These are phyloP conservation scores for Drosophila birchii DNA, from an alignment of 2,888 invertebrate genomes.

Conservation along the genomic window DNA sequence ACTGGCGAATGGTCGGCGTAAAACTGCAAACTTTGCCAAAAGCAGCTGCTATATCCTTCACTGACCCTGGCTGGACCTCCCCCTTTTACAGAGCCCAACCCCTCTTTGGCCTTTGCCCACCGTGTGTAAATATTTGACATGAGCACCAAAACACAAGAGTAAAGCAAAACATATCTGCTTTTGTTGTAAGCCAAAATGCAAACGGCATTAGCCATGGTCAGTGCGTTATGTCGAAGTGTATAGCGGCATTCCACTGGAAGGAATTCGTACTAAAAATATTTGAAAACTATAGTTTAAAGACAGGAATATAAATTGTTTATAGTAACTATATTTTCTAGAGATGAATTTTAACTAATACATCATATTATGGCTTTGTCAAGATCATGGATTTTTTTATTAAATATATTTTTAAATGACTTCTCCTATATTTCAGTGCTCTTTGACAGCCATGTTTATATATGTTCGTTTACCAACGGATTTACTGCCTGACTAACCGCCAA, in stretches of 20 bases:
- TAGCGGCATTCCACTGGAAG: conserved; percentile 5
- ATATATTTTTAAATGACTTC: too few species aligned
- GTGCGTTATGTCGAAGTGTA: conserved; percentile 41
- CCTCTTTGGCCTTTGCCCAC: conserved; percentile 13
- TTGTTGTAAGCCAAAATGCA: conserved; percentile 67
- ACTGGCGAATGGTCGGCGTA: conserved; percentile 25
- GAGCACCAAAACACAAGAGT: conserved; percentile 41
- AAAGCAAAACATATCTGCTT: conserved; percentile 27
- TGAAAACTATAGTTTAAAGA: background rate
- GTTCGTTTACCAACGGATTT: conserved; percentile 27
- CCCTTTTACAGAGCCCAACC: conserved; percentile 8
- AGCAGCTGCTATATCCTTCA: conserved; percentile 15
- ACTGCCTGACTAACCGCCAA: conserved; percentile 34
- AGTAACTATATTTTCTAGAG: too few species aligned
- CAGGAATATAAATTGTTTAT: background rate
- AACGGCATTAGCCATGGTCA: conserved; percentile 73
- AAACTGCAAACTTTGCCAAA: conserved; percentile 4
- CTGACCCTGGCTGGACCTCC: background rate
- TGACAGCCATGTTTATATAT: background rate
- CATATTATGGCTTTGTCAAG: too few species aligned
- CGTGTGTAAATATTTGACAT: conserved; percentile 69
- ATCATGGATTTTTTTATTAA: too few species aligned
- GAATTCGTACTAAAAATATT: background rate
- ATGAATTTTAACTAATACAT: too few species aligned
- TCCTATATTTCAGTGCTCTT: conserved; percentile 5